Evolutionary conservation across 2,888 invertebrate genomes (phyloP).

Genomic region (Hydriomena furcata): DNA sequence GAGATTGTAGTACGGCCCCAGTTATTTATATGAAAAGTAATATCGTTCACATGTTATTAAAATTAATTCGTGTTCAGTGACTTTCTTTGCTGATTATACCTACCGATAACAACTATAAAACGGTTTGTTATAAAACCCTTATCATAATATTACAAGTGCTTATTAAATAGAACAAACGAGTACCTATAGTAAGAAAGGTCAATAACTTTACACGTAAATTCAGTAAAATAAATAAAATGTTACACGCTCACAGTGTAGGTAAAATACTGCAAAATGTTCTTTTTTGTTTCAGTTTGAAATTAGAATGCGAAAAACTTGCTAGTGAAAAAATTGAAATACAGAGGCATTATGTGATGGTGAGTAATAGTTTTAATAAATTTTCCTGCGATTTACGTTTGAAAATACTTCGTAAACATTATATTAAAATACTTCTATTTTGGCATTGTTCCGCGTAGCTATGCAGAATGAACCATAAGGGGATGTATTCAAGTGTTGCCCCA

Average conservation of each 20-base stretch:
- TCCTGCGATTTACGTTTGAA: conserved; percentile 1
- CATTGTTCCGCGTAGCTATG: no score
- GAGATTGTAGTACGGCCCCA: no score
- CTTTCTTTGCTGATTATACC: no score
- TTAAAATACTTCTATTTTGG: no score
- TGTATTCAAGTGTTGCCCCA: no score
- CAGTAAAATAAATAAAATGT: no score
- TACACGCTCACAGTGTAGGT: conserved; percentile 1
- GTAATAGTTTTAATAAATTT: conserved; percentile 48
- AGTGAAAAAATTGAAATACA: conserved; percentile 96
- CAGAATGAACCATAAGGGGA: no score
- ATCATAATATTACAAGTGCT: conserved; percentile 63
- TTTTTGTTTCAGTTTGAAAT: conserved; percentile 88
- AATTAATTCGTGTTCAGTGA: no score
- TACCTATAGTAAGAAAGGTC: no score
- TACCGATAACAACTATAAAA: conserved; percentile 61
- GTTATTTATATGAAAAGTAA: no score
- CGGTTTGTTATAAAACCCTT: conserved; percentile 59
- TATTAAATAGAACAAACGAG: conserved; percentile 51
- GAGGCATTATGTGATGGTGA: conserved; percentile 95
- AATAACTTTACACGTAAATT: no score
- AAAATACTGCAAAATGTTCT: conserved; percentile 34
- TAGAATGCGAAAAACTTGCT: conserved; percentile 94
- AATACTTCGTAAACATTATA: background rate
- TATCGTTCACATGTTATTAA: no score